Evolutionary conservation across 1,140 invertebrate genomes (phyloP), one percentile per base, ranked within the genome.

Genomic region (Linepithema humile): DNA sequence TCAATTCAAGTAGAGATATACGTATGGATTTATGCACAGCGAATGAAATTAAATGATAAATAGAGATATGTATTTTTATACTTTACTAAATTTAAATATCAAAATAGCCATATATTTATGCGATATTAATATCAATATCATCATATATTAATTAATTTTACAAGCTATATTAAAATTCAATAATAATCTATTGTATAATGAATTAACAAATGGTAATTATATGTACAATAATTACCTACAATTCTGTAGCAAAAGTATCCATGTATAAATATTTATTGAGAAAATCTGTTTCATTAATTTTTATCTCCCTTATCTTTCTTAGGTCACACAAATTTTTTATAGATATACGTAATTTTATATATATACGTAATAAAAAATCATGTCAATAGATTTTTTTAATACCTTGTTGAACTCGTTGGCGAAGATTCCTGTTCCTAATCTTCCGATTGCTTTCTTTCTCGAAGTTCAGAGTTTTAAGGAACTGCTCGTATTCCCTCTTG

Each of bases 371-470:
- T n/a, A n/a, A n/a, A n/a, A n/a, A 43, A 32, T 32, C 2, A 64
- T 29, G 6, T 29, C 10, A 5, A 60, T 7, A 15, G 43, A 12
- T 17, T 20, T 17, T 20, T 0, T 29, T 0, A 64, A 35, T 88
- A 89, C 87, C 86, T 91, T 83, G 84, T 64, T 87, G 78, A 17
- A 89, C 72, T 10, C 50, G 82, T 35, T 80, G 80, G 23, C 83
- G 67, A 65, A 90, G 64, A 38, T 70, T 86, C 38, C 87, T 89
- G 40, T n/a, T 74, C 7, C 23, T 62, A 59, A 90, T 89, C 23
- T 57, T 86, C 53, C 85, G 86, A 48, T 87, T 69, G 1, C 88
- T 90, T n/a, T 83, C 82, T n/a, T 84, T 48, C 32, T 83, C 85
- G 32, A 90, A 91, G 0, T 90, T 85, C 23, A 64, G 10, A 3